Evolutionary conservation across 2,888 invertebrate species (phyloP).

Genomic region (Papilio demoleus): DNA sequence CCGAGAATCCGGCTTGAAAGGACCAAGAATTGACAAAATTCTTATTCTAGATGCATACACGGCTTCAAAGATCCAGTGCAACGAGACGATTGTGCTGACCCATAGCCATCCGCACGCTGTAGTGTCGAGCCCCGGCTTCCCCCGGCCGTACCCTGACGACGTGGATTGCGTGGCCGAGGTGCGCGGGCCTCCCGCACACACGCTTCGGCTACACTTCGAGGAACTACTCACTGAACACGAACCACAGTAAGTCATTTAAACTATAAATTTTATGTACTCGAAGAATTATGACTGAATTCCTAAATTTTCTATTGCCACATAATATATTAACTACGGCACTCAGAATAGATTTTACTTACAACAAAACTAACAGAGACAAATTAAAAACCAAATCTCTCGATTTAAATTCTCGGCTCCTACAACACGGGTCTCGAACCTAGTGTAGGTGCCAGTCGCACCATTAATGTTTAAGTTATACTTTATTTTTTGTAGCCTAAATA

Average conservation of each 20-base stretch:
- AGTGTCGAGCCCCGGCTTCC: conserved; percentile 92
- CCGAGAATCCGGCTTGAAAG: not conserved
- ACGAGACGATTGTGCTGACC: conserved; percentile 86
- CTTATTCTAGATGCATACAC: conserved; percentile 68
- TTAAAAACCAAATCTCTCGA: no score
- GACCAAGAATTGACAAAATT: not conserved
- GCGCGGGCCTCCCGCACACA: conserved; percentile 86
- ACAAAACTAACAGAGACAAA: no score
- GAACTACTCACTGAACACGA: conserved; percentile 90
- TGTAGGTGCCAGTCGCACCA: no score
- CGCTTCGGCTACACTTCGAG: conserved; percentile 89
- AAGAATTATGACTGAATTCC: no score
- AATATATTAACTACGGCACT: no score
- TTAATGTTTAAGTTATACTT: no score
- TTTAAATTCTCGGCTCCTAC: no score
- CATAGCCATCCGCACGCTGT: conserved; percentile 86
- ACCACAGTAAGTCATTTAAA: conserved; percentile 85
- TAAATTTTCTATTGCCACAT: no score
- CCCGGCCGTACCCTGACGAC: conserved; percentile 89
- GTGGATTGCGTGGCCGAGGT: conserved; percentile 89
- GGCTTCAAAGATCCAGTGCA: conserved; percentile 82
- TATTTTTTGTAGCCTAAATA: no score
- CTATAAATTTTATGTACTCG: no score
- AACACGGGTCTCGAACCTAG: no score
- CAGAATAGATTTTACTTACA: no score